phyloP scores from a whole-genome alignment of 2,113 vertebrate species.

The Oncorhynchus clarkii region DNA sequence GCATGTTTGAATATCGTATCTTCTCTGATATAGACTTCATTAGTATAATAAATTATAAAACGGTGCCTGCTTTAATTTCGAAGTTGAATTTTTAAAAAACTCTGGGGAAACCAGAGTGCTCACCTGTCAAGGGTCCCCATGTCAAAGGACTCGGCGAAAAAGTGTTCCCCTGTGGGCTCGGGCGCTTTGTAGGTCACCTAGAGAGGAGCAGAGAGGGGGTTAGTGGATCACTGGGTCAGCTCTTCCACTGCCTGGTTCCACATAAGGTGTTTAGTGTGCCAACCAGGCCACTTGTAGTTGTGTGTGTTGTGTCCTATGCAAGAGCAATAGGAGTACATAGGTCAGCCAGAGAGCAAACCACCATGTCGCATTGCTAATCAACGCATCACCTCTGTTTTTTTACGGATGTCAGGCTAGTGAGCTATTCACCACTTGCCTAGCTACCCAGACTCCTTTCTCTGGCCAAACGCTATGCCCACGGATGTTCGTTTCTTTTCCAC shows the following conservation, averaged over 20 bases:
- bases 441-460: no score
- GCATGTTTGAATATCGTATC: no score
- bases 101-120: slow-evolving; percentile 32
- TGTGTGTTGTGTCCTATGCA: not conserved
- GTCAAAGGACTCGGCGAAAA: slow-evolving; percentile 91
- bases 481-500: no score
- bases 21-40: no score
- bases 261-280: not conserved
- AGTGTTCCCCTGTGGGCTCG: slow-evolving; percentile 90
- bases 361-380: not conserved
- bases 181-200: slow-evolving; percentile 94
- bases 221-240: not conserved
- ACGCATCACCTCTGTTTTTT: not conserved
- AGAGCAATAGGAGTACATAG: not conserved
- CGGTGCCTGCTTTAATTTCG: no score
- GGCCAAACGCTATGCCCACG: no score
- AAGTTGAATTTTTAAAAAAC: no score
- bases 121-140: slow-evolving; percentile 91
- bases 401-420: not conserved
- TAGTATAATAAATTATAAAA: no score
- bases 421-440: no score
- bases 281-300: not conserved
- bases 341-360: not conserved
- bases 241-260: not conserved
- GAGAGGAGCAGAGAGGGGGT: not conserved